phyloP scores from a whole-genome alignment of 1,140 invertebrate genomes.

The Aphelenchoides besseyi region DNA sequence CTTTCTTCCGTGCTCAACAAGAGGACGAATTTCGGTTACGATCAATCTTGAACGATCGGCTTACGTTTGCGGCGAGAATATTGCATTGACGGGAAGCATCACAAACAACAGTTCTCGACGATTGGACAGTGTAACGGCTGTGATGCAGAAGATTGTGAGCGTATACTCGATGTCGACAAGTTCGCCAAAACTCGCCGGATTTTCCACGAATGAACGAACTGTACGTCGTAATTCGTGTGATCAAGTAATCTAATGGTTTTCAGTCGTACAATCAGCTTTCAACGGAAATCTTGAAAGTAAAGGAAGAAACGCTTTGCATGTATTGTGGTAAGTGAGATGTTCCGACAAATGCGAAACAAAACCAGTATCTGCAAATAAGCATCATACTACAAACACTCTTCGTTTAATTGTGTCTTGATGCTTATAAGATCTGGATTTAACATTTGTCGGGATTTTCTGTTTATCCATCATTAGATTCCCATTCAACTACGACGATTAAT shows the following conservation, averaged over 20 bases:
- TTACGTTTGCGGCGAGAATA: conserved; percentile 21
- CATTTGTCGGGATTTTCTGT: no score
- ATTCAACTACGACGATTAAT: conserved; percentile 15
- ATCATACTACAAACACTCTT: no score
- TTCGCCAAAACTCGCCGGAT: neutral
- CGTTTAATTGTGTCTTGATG: no score
- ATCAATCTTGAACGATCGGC: conserved; percentile 19
- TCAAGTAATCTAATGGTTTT: conserved; percentile 5
- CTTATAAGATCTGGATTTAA: no score
- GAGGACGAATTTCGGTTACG: conserved; percentile 21
- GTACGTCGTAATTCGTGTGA: neutral
- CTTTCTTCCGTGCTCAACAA: no score
- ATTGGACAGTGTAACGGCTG: conserved; percentile 18
- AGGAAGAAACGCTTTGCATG: conserved; percentile 23
- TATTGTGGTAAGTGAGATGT: no score
- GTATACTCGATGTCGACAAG: neutral
- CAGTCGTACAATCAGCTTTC: conserved; percentile 18
- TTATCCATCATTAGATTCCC: no score
- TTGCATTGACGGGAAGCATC: conserved; percentile 20
- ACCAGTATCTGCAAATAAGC: no score
- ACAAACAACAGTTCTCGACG: conserved; percentile 21
- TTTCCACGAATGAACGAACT: neutral
- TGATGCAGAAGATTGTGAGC: conserved; percentile 23
- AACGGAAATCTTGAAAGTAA: neutral
- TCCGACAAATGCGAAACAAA: no score